Percentiles rank a stretch among this genome's conserved stretches.
Conservation (phyloP, 2,113 vertebrate genomes). For the Eclectus roratus region DNA sequence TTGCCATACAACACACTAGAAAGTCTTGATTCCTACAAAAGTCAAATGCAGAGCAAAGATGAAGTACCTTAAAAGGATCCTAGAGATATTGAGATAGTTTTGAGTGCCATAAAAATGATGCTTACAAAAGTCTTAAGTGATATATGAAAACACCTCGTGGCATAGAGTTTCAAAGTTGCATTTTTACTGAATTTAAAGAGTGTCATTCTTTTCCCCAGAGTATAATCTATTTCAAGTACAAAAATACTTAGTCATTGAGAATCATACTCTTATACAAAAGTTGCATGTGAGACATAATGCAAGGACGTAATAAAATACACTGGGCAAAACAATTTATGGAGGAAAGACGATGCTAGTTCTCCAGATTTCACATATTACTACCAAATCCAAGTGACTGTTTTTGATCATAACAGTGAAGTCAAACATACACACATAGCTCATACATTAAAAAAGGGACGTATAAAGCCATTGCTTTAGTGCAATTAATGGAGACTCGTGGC, state of each 20-base stretch:
- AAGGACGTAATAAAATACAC: not conserved
- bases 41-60: not conserved
- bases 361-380: not conserved
- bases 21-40: not conserved
- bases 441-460: not conserved
- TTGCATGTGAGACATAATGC: not conserved
- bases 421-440: not conserved
- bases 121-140: not conserved
- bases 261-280: not conserved
- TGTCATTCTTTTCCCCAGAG: not conserved
- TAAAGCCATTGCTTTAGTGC: not conserved
- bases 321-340: not conserved
- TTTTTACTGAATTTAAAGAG: not conserved
- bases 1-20: not conserved
- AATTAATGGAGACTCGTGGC: not conserved
- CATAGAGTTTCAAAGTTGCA: not conserved
- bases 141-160: not conserved
- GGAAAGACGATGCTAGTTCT: not conserved
- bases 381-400: not conserved
- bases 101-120: not conserved
- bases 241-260: not conserved
- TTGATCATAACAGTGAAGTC: not conserved
- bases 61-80: not conserved
- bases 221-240: not conserved
- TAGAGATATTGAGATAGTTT: not conserved